Conservation (phyloP, 2,888 invertebrate genomes). For the Lagria hirta region DNA sequence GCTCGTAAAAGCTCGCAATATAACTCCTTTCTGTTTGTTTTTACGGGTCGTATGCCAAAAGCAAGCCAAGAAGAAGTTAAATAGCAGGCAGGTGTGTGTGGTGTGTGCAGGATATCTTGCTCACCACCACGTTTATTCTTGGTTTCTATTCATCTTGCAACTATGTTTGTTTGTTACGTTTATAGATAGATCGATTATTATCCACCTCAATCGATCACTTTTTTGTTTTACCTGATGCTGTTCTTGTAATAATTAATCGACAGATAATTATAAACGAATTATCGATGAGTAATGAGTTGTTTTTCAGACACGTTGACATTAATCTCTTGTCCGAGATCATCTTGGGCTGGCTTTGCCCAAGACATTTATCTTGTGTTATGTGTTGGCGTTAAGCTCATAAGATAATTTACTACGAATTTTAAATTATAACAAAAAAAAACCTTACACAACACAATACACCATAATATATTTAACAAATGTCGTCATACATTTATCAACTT, state of each 20-base stretch:
- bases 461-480: too few relatives aligned
- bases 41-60: conserved; percentile 12
- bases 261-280: conserved; percentile 37
- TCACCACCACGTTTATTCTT: too few relatives aligned
- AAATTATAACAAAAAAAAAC: too few relatives aligned
- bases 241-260: neutral
- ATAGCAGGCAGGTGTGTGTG: conserved; percentile 15
- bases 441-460: too few relatives aligned
- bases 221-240: neutral
- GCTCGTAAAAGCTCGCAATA: conserved; percentile 11
- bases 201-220: conserved; percentile 5
- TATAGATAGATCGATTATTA: neutral
- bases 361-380: conserved; percentile 25
- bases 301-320: conserved; percentile 33
- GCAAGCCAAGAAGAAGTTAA: conserved; percentile 12
- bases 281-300: conserved; percentile 38
- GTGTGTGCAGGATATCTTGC: too few relatives aligned
- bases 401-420: too few relatives aligned
- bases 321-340: conserved; percentile 29
- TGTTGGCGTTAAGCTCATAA: too few relatives aligned
- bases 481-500: too few relatives aligned
- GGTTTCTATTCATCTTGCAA: neutral
- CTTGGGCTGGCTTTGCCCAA: conserved; percentile 7
- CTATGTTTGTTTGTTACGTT: neutral
- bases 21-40: conserved; percentile 11